phyloP scores from a whole-genome alignment of 2,113 vertebrate genomes.

The Psilopogon haemacephalus region DNA sequence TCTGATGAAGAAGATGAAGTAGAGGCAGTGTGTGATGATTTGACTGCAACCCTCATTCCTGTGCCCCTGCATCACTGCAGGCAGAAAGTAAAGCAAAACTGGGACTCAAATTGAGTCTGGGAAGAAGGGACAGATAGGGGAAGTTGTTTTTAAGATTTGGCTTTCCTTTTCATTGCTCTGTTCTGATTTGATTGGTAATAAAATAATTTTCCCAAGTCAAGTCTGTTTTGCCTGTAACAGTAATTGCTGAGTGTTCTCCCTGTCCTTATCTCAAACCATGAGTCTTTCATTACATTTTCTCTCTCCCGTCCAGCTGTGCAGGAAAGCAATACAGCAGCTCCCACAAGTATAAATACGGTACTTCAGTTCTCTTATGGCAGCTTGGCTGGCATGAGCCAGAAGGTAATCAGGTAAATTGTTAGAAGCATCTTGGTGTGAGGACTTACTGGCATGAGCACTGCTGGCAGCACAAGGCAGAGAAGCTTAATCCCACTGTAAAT shows the following conservation, averaged over 20 bases:
- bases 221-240: too few relatives aligned
- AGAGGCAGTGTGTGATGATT: neutral
- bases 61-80: neutral
- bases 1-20: neutral
- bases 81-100: neutral
- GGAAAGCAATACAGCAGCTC: neutral
- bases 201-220: too few relatives aligned
- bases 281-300: neutral
- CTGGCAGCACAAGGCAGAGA: neutral
- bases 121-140: neutral
- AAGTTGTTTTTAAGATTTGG: neutral
- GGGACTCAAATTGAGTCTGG: neutral
- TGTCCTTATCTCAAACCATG: neutral
- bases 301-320: too few relatives aligned
- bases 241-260: too few relatives aligned
- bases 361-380: neutral
- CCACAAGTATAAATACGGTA: neutral
- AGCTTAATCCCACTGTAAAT: neutral
- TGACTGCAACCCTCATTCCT: neutral
- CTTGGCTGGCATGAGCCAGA: neutral
- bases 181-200: neutral
- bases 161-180: neutral
- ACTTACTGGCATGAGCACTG: neutral
- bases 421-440: neutral
- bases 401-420: neutral